Base-by-base conservation (phyloP, 2,113 vertebrate species). In the Vidua chalybeata region DNA sequence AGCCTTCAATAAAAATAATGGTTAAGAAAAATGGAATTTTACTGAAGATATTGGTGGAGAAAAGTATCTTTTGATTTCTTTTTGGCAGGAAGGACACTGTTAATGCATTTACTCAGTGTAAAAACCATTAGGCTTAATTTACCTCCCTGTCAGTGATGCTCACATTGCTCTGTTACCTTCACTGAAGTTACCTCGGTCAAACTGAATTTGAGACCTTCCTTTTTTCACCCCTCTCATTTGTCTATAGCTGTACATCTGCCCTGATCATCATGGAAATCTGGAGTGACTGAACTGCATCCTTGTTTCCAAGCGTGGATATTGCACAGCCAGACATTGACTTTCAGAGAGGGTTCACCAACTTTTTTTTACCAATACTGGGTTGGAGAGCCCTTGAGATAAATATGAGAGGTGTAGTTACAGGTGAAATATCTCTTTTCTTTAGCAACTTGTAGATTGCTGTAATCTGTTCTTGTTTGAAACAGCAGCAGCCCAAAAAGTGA, bases 1-100 rank as follows among this genome's bases (percentile, higher is more conserved):
- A 97, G 55, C 97, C 82, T 86, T 79, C 81, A 91, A 79, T 96
- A 96, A 91, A 91, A 92, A 93, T 62, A 96, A 92, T 74, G 41
- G n/a, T 51, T 66, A 72, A 93, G 58, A 92, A 97, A 97, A 97
- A 86, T n/a, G 89, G 9, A 68, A 97, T 93, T 95, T 98, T 95
- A 69, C 58, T 96, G 92, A 94, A 82, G 62, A 87, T 89, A 93
- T 91, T 76, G 80, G 37, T 52, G 94, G 91, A 80, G 90, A 71
- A 94, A 94, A 91, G 31, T 64, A 31, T 77, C 5, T 91, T 16
- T 43, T 55, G 13, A 2, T 22, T 93, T 64, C 39, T 84, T 91
- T 67, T 94, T 95, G 78, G 31, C 83, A 96, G 91, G 87, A 95
- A 71, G 59, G 54, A 58, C n/a, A 33, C 48, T 92, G 64, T 39